Evolutionary conservation across 2,113 vertebrate species (phyloP).

Genomic region (Ellobius talpinus): DNA sequence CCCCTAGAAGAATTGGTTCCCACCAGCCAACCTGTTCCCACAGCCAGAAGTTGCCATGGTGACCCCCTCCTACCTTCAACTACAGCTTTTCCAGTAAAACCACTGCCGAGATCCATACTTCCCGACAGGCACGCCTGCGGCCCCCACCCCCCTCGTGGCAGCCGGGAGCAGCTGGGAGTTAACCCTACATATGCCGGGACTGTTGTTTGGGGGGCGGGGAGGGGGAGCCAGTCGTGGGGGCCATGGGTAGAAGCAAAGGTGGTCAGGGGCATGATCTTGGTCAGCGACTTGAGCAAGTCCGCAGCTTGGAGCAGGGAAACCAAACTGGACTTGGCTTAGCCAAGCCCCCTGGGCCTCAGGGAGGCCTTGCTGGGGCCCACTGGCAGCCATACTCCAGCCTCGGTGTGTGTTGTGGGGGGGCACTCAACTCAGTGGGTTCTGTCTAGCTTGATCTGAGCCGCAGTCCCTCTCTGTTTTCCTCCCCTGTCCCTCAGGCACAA

Average conservation of each 20-base stretch:
- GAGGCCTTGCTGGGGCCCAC: not conserved
- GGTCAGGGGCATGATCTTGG: not conserved
- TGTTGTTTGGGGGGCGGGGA: not conserved
- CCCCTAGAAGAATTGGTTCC: conserved; percentile 68
- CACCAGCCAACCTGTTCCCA: conserved; percentile 81
- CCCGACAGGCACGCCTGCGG: conserved; percentile 88
- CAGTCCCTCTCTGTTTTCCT: not conserved
- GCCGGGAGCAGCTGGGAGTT: conserved; percentile 78
- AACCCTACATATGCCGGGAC: conserved; percentile 80
- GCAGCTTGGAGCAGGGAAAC: not conserved
- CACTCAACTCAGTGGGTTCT: not conserved
- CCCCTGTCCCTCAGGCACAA: not conserved
- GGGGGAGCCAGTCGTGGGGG: not conserved
- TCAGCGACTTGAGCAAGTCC: not conserved
- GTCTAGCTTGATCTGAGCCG: not conserved
- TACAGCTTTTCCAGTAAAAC: conserved; percentile 90
- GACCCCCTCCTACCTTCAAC: conserved; percentile 87
- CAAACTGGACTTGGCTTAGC: rapidly evolving
- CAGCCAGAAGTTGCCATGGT: conserved; percentile 84
- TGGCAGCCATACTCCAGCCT: not conserved
- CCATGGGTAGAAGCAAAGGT: not conserved
- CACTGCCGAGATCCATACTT: conserved; percentile 88
- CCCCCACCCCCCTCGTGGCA: conserved; percentile 76
- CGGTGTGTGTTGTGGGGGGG: not conserved
- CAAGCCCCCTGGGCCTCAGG: not conserved